Base-by-base conservation (phyloP, 2,888 invertebrate species). In the Erebia epiphron region DNA sequence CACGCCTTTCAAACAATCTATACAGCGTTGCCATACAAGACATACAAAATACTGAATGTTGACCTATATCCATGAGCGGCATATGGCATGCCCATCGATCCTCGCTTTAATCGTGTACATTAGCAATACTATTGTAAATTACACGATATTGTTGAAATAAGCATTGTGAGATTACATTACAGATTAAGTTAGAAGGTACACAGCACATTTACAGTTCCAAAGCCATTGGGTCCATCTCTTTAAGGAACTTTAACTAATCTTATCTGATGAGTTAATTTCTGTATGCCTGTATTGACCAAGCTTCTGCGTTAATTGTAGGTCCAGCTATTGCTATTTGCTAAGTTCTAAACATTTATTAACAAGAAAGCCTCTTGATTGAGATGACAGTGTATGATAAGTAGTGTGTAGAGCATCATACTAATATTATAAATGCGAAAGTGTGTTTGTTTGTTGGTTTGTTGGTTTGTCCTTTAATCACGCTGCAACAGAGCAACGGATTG, bases 1-100 rank as follows among this genome's bases (percentile, higher is more conserved):
- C 75, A 75, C 73, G 75, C 65, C 72, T 68, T 68, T 75, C 71
- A 66, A 58, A 60, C 70, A 68, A 62, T 65, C 57, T 64, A 67
- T 67, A 46, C 54, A 67, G 16, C 50, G 41, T 41, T 16, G 67
- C 57, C 65, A 69, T 58, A 70, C 64, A 50, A 65, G 50, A 73
- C 60, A 66, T 52, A 65, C 52, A 69, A 67, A 66, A 65, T 68
- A 62, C 63, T 54, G 68, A 73, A 65, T 68, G 68, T 68, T 63
- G 73, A 73, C 73, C 73, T 46, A 73, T 73, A 68, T 73, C 50
- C 73, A 66, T 68, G 65, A 61, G 52, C 49, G 46, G 62, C 64
- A 69, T 58, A 69, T 65, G 68, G 66, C 67, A 54, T 66, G 70
- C 61, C 61, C 70, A 73, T 70, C 61, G 67, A 73, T 72, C 72